A percentile compares a stretch with the other conserved stretches of the same genome.
These are phyloP conservation scores for Propithecus perrieri DNA, from an alignment of 2,797 vertebrate genomes.

Conservation along the genomic window DNA sequence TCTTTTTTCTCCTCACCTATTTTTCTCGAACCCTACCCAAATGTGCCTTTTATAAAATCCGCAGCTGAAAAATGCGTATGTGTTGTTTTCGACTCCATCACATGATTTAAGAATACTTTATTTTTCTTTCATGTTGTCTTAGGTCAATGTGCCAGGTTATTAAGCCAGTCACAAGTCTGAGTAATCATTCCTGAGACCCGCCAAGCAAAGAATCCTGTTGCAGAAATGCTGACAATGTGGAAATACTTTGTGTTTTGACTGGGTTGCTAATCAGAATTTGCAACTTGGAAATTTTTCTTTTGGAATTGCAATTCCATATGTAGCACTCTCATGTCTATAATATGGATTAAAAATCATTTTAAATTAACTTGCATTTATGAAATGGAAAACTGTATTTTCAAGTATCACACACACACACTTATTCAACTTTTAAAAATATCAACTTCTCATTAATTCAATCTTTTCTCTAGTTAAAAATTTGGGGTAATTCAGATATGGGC, in stretches of 20 bases:
- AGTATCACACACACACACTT: rapidly evolving
- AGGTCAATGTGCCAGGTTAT: slow-evolving; percentile 26
- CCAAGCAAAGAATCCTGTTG: not conserved
- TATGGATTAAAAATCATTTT: not conserved
- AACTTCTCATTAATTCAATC: not conserved
- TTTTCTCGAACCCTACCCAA: slow-evolving; percentile 28
- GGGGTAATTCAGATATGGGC: not conserved
- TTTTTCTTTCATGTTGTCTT: slow-evolving; percentile 32
- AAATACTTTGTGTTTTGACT: not conserved
- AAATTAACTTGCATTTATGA: not conserved
- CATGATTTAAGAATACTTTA: not conserved
- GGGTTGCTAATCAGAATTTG: not conserved
- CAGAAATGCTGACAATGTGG: not conserved
- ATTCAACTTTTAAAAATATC: not conserved
- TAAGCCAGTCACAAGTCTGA: slow-evolving; percentile 49
- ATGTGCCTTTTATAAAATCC: not conserved
- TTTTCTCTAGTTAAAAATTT: not conserved
- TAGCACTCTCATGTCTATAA: not conserved
- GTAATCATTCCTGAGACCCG: not conserved
- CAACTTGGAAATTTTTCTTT: not conserved
- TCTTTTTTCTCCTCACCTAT: not conserved
- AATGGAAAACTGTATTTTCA: not conserved
- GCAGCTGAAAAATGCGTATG: not conserved
- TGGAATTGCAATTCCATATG: not conserved
- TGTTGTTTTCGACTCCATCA: not conserved